Percentiles rank a stretch among this genome's conserved stretches.
phyloP scores from a whole-genome alignment of 1,140 invertebrate species.

The Calephelis nemesis region DNA sequence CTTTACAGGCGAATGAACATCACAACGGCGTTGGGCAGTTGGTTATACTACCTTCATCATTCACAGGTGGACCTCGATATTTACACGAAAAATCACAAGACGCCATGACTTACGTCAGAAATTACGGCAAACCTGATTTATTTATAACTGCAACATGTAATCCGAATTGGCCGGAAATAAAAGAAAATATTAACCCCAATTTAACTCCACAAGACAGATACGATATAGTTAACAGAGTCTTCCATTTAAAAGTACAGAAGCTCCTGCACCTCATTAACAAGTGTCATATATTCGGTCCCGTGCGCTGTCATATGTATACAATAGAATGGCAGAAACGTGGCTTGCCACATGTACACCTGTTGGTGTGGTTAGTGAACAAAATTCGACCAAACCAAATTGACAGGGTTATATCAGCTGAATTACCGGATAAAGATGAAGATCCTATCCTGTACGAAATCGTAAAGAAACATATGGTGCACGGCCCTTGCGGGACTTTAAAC shows the following conservation, averaged over 20 bases:
- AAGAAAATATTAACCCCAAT: conserved; percentile 38
- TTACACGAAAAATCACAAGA: conserved; percentile 40
- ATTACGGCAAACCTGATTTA: conserved; percentile 57
- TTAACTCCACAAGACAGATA: conserved; percentile 39
- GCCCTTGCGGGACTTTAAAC: conserved; percentile 39
- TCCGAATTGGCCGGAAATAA: conserved; percentile 64
- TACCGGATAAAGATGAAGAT: conserved; percentile 63
- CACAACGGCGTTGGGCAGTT: conserved; percentile 27
- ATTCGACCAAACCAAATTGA: conserved; percentile 57
- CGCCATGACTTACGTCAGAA: conserved; percentile 62
- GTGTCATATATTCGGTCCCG: conserved; percentile 41
- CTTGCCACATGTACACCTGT: conserved; percentile 37
- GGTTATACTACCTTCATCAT: conserved; percentile 43
- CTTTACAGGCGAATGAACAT: conserved; percentile 34
- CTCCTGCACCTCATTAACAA: conserved; percentile 39
- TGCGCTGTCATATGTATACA: conserved; percentile 37
- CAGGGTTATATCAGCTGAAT: conserved; percentile 65
- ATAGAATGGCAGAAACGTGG: conserved; percentile 43
- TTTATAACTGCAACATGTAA: conserved; percentile 70
- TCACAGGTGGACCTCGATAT: conserved; percentile 38
- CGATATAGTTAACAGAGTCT: conserved; percentile 41
- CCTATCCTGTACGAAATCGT: conserved; percentile 49
- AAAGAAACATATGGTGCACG: conserved; percentile 68
- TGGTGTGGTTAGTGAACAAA: conserved; percentile 44
- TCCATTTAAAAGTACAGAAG: conserved; percentile 42